A percentile compares a stretch with the other conserved stretches of the same genome.
Evolutionary conservation across 1,140 invertebrate genomes (phyloP).

Genomic region (Agrilus planipennis): DNA sequence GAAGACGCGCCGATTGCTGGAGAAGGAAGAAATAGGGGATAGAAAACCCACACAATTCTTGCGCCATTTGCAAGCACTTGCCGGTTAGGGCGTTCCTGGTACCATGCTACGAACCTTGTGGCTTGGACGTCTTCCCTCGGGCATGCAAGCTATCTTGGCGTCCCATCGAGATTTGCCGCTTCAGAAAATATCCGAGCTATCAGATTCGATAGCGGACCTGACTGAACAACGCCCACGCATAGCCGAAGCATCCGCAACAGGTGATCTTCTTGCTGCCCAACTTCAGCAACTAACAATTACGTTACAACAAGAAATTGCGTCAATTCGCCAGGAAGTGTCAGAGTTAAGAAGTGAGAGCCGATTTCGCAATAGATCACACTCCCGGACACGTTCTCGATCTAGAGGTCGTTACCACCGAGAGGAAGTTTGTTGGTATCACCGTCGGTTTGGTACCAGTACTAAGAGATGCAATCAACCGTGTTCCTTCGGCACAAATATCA

Average conservation of each 20-base stretch:
- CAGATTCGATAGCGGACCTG: constrained; percentile 31
- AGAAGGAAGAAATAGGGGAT: constrained; percentile 27
- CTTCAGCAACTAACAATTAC: background rate
- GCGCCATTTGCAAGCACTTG: constrained; percentile 12
- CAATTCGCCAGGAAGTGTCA: background rate
- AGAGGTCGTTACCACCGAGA: no score
- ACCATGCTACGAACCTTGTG: constrained; percentile 11
- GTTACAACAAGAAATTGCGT: constrained; percentile 6
- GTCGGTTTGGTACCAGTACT: constrained; percentile 22
- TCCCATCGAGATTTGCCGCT: constrained; percentile 9
- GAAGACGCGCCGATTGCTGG: no score
- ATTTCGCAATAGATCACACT: background rate
- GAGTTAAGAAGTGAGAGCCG: background rate
- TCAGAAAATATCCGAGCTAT: constrained; percentile 27
- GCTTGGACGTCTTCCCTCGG: constrained; percentile 8
- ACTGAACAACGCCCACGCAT: background rate
- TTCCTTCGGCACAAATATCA: no score
- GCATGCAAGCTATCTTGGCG: constrained; percentile 8
- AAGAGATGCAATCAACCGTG: no score
- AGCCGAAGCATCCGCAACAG: background rate
- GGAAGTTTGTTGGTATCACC: constrained; percentile 22
- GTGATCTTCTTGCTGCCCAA: background rate
- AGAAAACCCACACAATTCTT: constrained; percentile 26
- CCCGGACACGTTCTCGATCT: background rate
- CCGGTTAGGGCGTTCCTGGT: background rate